These are phyloP conservation scores for Rhinogobius similis DNA, from an alignment of 2,113 vertebrate genomes.

Conservation along the genomic window DNA sequence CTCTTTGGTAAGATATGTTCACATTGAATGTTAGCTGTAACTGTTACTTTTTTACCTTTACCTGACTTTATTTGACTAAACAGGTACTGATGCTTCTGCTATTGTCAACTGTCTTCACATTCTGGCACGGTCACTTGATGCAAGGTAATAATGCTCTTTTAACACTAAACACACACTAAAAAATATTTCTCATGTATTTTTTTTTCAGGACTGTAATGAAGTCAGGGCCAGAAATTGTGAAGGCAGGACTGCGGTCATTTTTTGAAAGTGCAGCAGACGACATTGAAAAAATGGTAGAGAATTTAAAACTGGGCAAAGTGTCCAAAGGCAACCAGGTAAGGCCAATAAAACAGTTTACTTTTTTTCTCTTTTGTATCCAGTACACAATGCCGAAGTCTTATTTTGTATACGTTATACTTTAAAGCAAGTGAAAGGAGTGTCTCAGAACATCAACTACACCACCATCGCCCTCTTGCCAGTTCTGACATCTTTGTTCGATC, in stretches of 20 bases:
- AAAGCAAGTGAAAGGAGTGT: conserved; percentile 88
- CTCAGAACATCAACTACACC: conserved; percentile 95
- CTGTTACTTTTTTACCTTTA: not conserved
- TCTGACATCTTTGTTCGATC: conserved; percentile 92
- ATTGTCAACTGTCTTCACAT: conserved; percentile 95
- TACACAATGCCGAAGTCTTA: not conserved
- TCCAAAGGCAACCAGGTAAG: conserved; percentile 85
- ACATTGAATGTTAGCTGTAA: not conserved
- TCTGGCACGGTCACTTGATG: conserved; percentile 88
- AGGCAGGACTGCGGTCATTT: conserved; percentile 90
- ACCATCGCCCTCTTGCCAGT: conserved; percentile 90
- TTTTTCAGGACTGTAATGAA: conserved; percentile 90
- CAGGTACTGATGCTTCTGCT: conserved; percentile 87
- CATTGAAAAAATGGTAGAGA: conserved; percentile 95
- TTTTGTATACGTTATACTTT: not conserved
- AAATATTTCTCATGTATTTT: not conserved
- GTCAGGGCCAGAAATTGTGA: conserved; percentile 95
- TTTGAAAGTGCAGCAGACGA: conserved; percentile 93
- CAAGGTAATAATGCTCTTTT: conserved; percentile 75
- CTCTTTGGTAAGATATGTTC: conserved; percentile 87
- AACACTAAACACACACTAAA: no score
- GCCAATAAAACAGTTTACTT: not conserved
- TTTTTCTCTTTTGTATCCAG: not conserved
- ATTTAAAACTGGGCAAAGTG: conserved; percentile 90
- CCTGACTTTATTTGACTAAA: conserved; percentile 20